Percentiles rank a stretch among this genome's conserved stretches.
These are phyloP conservation scores for Gymnosoma rotundatum DNA, from an alignment of 2,888 invertebrate genomes.

Conservation along the genomic window DNA sequence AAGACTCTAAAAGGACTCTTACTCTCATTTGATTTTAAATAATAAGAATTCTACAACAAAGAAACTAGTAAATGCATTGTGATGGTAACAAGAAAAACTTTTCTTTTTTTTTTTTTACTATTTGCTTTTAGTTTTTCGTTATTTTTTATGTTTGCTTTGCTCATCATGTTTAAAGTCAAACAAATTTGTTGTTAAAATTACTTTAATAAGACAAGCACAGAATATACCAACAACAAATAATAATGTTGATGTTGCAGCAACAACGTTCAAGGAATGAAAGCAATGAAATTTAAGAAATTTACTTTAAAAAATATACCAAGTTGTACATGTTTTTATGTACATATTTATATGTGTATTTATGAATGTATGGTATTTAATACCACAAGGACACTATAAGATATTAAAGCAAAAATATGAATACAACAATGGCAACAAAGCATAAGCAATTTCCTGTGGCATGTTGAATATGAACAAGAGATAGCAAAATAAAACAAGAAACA, in stretches of 20 bases:
- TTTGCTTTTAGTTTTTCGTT: background rate
- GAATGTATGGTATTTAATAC: conserved; percentile 42
- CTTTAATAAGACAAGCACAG: conserved; percentile 45
- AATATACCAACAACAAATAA: conserved; percentile 21
- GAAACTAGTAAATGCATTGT: conserved; percentile 33
- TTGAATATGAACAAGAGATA: conserved; percentile 16
- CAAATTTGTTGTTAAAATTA: conserved; percentile 63
- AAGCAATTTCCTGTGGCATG: conserved; percentile 66
- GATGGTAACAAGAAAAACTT: conserved; percentile 23
- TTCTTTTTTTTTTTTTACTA: background rate
- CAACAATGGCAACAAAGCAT: conserved; percentile 33
- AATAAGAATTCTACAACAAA: conserved; percentile 48
- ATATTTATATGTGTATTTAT: background rate
- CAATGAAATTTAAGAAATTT: conserved; percentile 47
- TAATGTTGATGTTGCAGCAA: conserved; percentile 15
- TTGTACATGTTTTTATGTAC: conserved; percentile 15
- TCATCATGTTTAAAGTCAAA: conserved; percentile 57
- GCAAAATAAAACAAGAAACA: background rate
- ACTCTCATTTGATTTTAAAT: conserved; percentile 59
- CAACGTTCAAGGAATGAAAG: conserved; percentile 5
- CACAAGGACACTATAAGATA: conserved; percentile 57
- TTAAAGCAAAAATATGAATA: conserved; percentile 44
- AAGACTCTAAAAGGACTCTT: conserved; percentile 58
- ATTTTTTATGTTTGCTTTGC: background rate
- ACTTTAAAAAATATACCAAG: conserved; percentile 32